Evolutionary conservation across 2,113 vertebrate genomes (phyloP).

Genomic region (Neolamprologus kungweensis): DNA sequence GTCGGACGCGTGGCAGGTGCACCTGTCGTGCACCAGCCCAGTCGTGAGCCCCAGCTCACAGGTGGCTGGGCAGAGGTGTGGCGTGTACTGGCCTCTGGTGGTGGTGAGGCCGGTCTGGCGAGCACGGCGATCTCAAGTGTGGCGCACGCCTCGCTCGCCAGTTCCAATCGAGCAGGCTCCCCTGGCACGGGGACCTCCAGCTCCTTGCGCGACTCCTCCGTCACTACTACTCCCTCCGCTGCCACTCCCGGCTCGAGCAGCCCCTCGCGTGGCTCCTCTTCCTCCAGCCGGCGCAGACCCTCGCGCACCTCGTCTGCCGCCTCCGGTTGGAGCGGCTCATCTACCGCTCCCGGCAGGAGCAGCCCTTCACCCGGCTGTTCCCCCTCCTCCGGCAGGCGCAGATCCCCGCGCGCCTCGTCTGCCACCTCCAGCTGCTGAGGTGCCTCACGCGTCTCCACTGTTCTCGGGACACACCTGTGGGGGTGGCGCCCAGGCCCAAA

Average conservation of each 20-base stretch:
- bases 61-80: background rate
- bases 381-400: too few species aligned
- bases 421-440: background rate
- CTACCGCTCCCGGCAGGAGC: accelerated
- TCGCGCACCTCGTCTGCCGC: accelerated
- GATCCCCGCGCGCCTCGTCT: too few species aligned
- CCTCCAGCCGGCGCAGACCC: too few species aligned
- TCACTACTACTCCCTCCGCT: too few species aligned
- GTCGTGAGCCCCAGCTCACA: background rate
- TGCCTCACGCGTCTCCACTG: too few species aligned
- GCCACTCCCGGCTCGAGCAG: too few species aligned
- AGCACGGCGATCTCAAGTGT: background rate
- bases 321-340: accelerated
- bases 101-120: background rate
- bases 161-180: too few species aligned
- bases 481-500: too few species aligned
- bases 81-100: accelerated
- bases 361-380: too few species aligned
- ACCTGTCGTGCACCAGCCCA: accelerated
- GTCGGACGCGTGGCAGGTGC: too few species aligned
- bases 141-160: accelerated
- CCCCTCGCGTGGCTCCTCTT: accelerated
- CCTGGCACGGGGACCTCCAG: too few species aligned
- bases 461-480: background rate
- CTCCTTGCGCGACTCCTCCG: too few species aligned